A percentile compares a stretch with the other conserved stretches of the same genome.
Evolutionary conservation across 2,888 invertebrate genomes (phyloP).

Genomic region (Notodonta ziczac): DNA sequence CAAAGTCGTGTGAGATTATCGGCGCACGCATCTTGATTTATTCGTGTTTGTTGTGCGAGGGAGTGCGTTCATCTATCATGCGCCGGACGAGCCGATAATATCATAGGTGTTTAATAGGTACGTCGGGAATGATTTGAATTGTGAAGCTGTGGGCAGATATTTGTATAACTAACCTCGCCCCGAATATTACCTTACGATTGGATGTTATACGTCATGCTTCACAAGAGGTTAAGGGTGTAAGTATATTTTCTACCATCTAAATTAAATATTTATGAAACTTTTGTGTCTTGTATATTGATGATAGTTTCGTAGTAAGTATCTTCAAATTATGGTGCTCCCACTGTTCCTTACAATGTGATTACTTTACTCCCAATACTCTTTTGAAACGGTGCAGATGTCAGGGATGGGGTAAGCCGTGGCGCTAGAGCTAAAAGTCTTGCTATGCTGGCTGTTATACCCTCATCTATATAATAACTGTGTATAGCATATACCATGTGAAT

Average conservation of each 20-base stretch:
- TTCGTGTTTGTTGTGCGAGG: constrained; percentile 61
- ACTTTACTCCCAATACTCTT: too few species aligned
- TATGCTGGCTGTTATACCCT: too few species aligned
- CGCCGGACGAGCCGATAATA: constrained; percentile 50
- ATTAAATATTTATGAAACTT: too few species aligned
- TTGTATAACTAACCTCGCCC: constrained; percentile 7
- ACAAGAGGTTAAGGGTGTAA: background rate
- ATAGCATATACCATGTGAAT: background rate
- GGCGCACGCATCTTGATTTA: constrained; percentile 64
- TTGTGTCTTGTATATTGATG: too few species aligned
- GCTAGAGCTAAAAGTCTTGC: too few species aligned
- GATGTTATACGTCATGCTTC: too few species aligned
- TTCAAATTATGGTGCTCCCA: too few species aligned
- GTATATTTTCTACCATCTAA: background rate
- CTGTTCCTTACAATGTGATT: too few species aligned
- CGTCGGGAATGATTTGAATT: constrained; percentile 40
- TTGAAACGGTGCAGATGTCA: too few species aligned
- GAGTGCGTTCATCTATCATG: constrained; percentile 67
- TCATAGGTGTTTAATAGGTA: constrained; percentile 54
- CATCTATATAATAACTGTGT: too few species aligned
- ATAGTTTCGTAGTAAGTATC: too few species aligned
- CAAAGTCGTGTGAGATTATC: constrained; percentile 67
- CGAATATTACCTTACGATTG: background rate
- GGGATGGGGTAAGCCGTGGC: too few species aligned
- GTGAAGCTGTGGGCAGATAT: constrained; percentile 20